Conservation (phyloP, 1,140 invertebrate genomes). For the Plectus sambesii region DNA sequence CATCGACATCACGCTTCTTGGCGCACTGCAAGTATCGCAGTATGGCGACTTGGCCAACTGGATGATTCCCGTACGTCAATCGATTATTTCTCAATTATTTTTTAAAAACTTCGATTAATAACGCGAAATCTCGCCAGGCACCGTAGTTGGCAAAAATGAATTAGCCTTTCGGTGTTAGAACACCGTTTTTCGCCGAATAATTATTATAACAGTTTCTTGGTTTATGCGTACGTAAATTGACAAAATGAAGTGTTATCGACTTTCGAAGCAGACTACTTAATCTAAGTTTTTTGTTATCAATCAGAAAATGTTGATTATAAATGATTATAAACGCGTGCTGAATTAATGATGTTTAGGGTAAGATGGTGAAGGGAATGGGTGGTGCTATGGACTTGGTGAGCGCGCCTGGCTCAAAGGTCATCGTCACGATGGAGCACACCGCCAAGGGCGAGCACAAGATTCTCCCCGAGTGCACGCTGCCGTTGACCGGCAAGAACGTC, state of each 20-base stretch:
- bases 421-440: conserved; percentile 94
- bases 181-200: too few species aligned
- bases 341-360: conserved; percentile 58
- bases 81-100: too few species aligned
- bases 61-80: conserved; percentile 98
- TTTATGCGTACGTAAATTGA: too few species aligned
- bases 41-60: conserved; percentile 97
- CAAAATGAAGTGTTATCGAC: too few species aligned
- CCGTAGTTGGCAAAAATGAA: too few species aligned
- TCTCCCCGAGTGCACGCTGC: conserved; percentile 72
- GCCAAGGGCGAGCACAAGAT: conserved; percentile 88
- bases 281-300: conserved; percentile 4
- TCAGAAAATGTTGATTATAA: conserved; percentile 10
- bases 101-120: conserved; percentile 8
- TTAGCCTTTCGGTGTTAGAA: too few species aligned
- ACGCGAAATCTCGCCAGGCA: too few species aligned
- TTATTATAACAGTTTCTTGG: too few species aligned
- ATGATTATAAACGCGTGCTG: conserved; percentile 6
- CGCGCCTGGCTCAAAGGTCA: conserved; percentile 55
- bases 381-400: conserved; percentile 97
- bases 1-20: conserved; percentile 84
- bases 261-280: too few species aligned
- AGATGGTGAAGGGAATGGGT: conserved; percentile 97
- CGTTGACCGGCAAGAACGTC: conserved; percentile 80
- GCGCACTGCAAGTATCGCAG: conserved; percentile 93